Percentiles rank a stretch among this genome's conserved stretches.
phyloP scores from a whole-genome alignment of 2,113 vertebrate genomes.

The Albula goreensis region DNA sequence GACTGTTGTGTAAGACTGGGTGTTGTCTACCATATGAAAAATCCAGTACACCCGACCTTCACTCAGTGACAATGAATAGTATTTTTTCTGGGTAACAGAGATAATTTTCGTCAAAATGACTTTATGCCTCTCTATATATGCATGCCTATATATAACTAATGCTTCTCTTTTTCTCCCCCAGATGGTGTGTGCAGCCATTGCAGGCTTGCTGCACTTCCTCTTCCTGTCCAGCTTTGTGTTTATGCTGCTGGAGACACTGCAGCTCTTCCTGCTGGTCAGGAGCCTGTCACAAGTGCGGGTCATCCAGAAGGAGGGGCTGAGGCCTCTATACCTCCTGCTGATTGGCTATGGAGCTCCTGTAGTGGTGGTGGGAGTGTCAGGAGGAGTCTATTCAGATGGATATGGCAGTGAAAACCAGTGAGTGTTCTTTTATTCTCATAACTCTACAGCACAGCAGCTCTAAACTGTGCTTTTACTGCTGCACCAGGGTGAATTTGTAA shows the following conservation, averaged over 20 bases:
- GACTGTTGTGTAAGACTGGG: too few relatives aligned
- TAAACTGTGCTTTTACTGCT: too few relatives aligned
- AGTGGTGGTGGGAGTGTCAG: slow-evolving; percentile 67
- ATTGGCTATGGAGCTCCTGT: slow-evolving; percentile 73
- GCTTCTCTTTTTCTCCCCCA: slow-evolving; percentile 34
- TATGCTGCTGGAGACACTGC: slow-evolving; percentile 78
- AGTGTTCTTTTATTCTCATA: slow-evolving; percentile 26
- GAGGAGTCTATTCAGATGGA: slow-evolving; percentile 53
- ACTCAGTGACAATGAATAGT: too few relatives aligned
- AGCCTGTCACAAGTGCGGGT: slow-evolving; percentile 67
- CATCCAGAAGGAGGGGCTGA: slow-evolving; percentile 67
- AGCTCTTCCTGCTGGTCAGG: slow-evolving; percentile 74
- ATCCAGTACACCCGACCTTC: too few relatives aligned
- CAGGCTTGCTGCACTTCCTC: slow-evolving; percentile 60
- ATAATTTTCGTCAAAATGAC: too few relatives aligned
- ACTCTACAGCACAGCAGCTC: too few relatives aligned
- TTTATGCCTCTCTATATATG: neutral
- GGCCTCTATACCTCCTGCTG: slow-evolving; percentile 61
- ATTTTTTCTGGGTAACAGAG: too few relatives aligned
- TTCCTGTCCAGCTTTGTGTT: slow-evolving; percentile 76
- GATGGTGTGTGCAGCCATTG: slow-evolving; percentile 55
- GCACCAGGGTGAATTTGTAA: too few relatives aligned
- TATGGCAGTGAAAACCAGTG: slow-evolving; percentile 59
- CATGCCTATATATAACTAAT: neutral
- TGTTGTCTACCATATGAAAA: too few relatives aligned